phyloP scores from a whole-genome alignment of 2,113 vertebrate genomes.

The Axis porcinus region DNA sequence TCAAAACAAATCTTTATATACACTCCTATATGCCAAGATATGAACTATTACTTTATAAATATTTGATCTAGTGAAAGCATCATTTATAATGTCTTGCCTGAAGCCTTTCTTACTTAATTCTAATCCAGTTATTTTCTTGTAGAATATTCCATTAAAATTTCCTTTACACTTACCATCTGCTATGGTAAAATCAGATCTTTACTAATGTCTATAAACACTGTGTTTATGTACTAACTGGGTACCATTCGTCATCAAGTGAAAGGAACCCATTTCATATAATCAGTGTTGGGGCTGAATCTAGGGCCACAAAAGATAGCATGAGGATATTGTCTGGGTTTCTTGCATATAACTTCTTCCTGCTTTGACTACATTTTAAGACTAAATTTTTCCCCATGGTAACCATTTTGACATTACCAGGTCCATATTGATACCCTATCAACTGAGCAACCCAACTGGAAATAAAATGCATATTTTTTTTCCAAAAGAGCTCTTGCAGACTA shows the following conservation, averaged over 20 bases:
- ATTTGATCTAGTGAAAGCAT: not conserved
- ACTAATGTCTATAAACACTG: not conserved
- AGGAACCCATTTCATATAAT: not conserved
- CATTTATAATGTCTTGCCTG: not conserved
- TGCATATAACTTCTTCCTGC: not conserved
- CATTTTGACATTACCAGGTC: not conserved
- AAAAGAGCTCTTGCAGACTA: not conserved
- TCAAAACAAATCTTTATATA: not conserved
- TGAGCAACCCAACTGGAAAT: not conserved
- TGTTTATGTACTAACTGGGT: not conserved
- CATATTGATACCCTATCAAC: not conserved
- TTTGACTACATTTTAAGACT: not conserved
- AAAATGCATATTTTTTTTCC: not conserved
- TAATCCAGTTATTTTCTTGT: constrained; percentile 6
- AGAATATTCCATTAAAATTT: not conserved
- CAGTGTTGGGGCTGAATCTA: not conserved
- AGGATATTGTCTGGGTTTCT: not conserved
- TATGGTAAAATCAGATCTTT: not conserved
- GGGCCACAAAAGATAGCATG: not conserved
- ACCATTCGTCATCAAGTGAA: not conserved
- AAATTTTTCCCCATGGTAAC: not conserved
- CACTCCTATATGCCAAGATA: not conserved
- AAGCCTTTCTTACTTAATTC: not conserved
- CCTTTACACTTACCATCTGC: not conserved
- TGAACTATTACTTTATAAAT: not conserved